phyloP scores from a whole-genome alignment of 2,888 invertebrate species.

The Eutolmus rufibarbis region DNA sequence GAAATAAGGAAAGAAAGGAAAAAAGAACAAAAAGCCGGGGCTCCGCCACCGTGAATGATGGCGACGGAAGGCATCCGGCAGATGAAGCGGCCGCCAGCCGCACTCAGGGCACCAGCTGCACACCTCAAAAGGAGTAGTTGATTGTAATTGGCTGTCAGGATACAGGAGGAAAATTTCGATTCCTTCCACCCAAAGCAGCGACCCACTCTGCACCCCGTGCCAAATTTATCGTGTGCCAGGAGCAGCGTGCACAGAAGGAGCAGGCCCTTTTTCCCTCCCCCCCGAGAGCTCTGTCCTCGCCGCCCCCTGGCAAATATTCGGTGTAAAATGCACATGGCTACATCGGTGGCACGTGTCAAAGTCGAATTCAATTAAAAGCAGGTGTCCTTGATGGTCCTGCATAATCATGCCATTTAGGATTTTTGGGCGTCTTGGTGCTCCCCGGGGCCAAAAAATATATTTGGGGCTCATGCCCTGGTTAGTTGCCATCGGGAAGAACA shows the following conservation, averaged over 20 bases:
- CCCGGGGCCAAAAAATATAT: slow-evolving; percentile 2
- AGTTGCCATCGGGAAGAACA: slow-evolving; percentile 23
- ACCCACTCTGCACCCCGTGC: neutral
- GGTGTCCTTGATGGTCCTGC: slow-evolving; percentile 55
- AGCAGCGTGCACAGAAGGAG: neutral
- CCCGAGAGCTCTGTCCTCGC: neutral
- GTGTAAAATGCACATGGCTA: slow-evolving; percentile 47
- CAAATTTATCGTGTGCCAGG: slow-evolving; percentile 40
- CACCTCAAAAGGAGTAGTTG: slow-evolving; percentile 22
- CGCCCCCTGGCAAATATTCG: slow-evolving; percentile 27
- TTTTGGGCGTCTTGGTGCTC: neutral
- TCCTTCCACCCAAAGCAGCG: neutral
- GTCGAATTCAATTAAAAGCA: slow-evolving; percentile 60
- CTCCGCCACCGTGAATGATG: slow-evolving; percentile 21
- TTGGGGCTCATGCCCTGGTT: slow-evolving; percentile 2
- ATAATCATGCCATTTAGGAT: slow-evolving; percentile 45
- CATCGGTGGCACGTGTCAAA: slow-evolving; percentile 48
- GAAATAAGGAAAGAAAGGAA: neutral
- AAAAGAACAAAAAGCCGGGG: neutral
- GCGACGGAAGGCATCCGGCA: neutral
- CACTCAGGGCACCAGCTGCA: slow-evolving; percentile 31
- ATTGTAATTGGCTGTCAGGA: slow-evolving; percentile 27
- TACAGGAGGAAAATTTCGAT: neutral
- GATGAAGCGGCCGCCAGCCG: slow-evolving; percentile 24
- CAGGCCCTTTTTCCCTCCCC: slow-evolving; percentile 16